Percentiles rank a stretch among this genome's conserved stretches.
Evolutionary conservation across 2,797 vertebrate species (phyloP).

Genomic region (Phyllotis vaccarum): DNA sequence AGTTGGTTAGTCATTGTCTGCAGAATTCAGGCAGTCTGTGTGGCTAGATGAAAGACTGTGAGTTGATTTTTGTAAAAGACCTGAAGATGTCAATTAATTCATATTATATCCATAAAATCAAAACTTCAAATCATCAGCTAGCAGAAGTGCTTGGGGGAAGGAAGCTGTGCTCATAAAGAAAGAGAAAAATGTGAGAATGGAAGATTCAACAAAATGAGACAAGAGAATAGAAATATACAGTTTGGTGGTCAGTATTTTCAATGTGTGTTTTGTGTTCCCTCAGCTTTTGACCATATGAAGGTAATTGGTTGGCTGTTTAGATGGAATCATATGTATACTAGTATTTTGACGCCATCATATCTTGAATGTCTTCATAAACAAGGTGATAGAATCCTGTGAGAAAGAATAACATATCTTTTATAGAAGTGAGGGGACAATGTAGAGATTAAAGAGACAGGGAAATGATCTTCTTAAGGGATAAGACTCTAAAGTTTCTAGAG

Average conservation of each 20-base stretch:
- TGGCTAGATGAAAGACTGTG: accelerated
- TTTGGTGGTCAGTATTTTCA: not conserved
- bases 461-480: not conserved
- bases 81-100: not conserved
- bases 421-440: not conserved
- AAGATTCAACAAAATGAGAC: not conserved
- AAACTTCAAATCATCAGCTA: not conserved
- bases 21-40: not conserved
- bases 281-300: not conserved
- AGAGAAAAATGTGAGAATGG: not conserved
- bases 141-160: not conserved
- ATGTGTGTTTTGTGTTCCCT: not conserved
- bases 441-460: not conserved
- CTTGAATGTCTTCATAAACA: not conserved
- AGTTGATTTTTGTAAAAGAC: not conserved
- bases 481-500: not conserved
- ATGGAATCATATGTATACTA: not conserved
- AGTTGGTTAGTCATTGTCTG: not conserved
- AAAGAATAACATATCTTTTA: not conserved
- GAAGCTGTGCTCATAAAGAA: not conserved
- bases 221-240: not conserved
- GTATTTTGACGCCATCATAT: not conserved
- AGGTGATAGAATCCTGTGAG: not conserved
- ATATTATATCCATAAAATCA: not conserved
- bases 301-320: not conserved